Evolutionary conservation across 2,888 invertebrate genomes (phyloP), one percentile per base, ranked within the genome.

Genomic region (Dasypolia templi): DNA sequence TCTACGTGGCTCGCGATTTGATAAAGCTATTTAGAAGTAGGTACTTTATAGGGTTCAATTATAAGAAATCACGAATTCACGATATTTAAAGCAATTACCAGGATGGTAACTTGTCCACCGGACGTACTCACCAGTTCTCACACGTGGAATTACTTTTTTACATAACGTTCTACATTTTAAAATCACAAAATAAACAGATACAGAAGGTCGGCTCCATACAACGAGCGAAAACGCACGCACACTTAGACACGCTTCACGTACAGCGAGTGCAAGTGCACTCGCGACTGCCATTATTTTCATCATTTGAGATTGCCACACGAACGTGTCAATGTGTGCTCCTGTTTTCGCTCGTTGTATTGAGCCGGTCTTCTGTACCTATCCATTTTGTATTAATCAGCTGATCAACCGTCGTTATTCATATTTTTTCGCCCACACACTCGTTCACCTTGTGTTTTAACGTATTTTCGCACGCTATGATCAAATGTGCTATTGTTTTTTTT

Each of bases 361-460:
- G 6, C 6, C 3, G 17, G 14, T 44, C 75, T 75, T 75, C 68
- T 77, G 49, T 46, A 55, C 3, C n/a, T 49, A 12, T 55, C 7
- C 42, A 3, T 51, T n/a, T 51, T 5, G 44, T 51, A 58, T 58
- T 59, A 51, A 75, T 70, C 82, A 82, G 89, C 89, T 89, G 89
- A 88, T 91, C 72, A 85, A 79, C 86, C 81, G 81, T 83, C 79
- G 72, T n/a, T 75, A 83, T 89, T 88, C 83, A 79, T 85, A 86
- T 89, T 91, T 91, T 91, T 91, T 87, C 68, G 67, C 89, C 90
- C 89, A 89, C 92, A 83, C 87, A 92, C 92, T 68, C 0, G 94
- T 85, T 94, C 89, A 93, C 95, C 95, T 95, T 95, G 95, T 87
- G 79, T 66, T 77, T 79, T 93, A 95, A 95, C 94, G 95, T 91